These are phyloP conservation scores for Passerculus sandwichensis DNA, from an alignment of 2,797 vertebrate genomes.

Conservation along the genomic window DNA sequence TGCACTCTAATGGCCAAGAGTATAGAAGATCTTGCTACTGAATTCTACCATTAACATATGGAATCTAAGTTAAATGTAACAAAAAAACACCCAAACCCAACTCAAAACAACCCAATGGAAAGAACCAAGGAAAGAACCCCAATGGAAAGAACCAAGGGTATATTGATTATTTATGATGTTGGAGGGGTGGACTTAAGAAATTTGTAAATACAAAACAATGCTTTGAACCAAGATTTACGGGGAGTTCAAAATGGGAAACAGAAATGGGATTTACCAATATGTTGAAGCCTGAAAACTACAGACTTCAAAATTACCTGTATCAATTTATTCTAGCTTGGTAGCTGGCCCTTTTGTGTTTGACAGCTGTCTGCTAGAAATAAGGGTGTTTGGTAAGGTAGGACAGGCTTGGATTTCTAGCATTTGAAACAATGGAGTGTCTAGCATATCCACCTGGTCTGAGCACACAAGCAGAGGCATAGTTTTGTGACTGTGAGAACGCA, in stretches of 20 bases:
- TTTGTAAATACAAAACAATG: background rate
- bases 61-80: background rate
- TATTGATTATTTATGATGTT: background rate
- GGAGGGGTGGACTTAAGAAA: background rate
- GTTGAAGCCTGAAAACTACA: background rate
- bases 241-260: background rate
- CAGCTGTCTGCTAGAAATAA: background rate
- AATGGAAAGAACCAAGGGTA: background rate
- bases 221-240: background rate
- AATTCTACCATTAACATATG: background rate
- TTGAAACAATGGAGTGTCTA: background rate
- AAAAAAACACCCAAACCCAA: background rate
- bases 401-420: background rate
- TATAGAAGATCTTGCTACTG: background rate
- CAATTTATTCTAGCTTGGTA: background rate
- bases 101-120: background rate
- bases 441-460: accelerated
- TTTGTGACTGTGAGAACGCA: background rate
- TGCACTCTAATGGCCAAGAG: background rate
- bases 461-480: background rate
- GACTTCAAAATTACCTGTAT: background rate
- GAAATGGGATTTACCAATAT: background rate
- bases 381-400: background rate
- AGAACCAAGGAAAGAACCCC: background rate
- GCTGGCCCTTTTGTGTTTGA: background rate